phyloP scores from a whole-genome alignment of 2,113 vertebrate species.

The Rhineura floridana region DNA sequence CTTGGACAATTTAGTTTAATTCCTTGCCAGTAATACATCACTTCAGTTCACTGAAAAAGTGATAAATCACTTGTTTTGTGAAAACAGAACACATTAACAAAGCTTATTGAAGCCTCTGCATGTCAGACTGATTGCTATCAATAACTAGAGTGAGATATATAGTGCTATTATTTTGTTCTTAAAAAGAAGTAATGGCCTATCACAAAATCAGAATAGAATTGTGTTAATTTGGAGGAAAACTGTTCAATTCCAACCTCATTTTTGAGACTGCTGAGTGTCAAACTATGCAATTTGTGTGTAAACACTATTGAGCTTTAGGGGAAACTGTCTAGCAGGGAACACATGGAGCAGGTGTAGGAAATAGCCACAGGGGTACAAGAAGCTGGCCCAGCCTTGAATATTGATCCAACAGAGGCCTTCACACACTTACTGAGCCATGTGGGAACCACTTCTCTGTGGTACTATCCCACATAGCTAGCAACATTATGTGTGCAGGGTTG shows the following conservation, averaged over 20 bases:
- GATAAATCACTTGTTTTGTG: not conserved
- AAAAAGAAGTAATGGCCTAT: not conserved
- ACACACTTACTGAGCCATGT: not conserved
- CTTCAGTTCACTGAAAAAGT: not conserved
- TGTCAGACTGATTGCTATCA: not conserved
- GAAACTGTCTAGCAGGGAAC: not conserved
- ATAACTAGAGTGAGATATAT: not conserved
- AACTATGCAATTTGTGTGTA: too few species aligned
- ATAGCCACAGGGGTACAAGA: not conserved
- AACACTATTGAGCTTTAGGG: not conserved
- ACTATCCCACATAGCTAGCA: too few species aligned
- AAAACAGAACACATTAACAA: not conserved
- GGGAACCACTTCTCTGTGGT: not conserved
- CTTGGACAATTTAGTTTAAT: conserved; percentile 3
- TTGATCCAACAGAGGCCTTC: too few species aligned
- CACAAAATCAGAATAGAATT: not conserved
- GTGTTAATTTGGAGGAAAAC: not conserved
- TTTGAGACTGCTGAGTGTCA: too few species aligned
- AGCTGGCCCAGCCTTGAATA: not conserved
- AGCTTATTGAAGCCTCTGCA: not conserved
- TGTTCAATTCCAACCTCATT: too few species aligned
- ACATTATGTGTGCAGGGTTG: too few species aligned
- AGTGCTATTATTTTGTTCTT: not conserved
- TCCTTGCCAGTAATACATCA: not conserved
- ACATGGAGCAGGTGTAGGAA: not conserved